Evolutionary conservation across 2,888 invertebrate genomes (phyloP).

Genomic region (Rhingia rostrata): DNA sequence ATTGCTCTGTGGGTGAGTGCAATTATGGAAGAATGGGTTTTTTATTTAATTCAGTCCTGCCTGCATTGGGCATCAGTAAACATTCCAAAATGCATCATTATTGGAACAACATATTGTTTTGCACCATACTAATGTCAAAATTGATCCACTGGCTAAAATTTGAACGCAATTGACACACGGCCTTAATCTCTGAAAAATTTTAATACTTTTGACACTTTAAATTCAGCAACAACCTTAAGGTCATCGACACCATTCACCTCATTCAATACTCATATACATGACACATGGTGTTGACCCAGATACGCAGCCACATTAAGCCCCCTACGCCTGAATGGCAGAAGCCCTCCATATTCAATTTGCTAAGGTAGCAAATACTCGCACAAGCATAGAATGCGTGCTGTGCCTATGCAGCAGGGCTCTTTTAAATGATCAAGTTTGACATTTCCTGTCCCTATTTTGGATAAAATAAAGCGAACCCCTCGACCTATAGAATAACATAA

Average conservation of each 20-base stretch:
- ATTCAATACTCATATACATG: neutral
- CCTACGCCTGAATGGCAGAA: conserved; percentile 43
- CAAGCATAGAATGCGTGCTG: conserved; percentile 22
- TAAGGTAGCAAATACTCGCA: too few species aligned
- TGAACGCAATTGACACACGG: too few species aligned
- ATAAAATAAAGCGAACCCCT: conserved; percentile 52
- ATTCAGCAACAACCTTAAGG: neutral
- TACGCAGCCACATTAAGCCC: conserved; percentile 56
- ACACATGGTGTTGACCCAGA: conserved; percentile 47
- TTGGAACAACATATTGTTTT: too few species aligned
- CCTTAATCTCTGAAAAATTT: too few species aligned
- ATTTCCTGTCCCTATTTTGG: conserved; percentile 67
- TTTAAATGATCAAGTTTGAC: conserved; percentile 66
- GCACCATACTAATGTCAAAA: too few species aligned
- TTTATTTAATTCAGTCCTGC: too few species aligned
- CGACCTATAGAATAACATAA: conserved; percentile 10
- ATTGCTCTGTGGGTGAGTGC: too few species aligned
- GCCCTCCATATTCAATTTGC: conserved; percentile 59
- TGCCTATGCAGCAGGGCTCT: conserved; percentile 15
- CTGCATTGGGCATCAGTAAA: too few species aligned
- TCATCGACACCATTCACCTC: neutral
- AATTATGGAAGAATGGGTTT: too few species aligned
- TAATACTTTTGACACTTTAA: neutral
- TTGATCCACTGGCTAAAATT: too few species aligned
- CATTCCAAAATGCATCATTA: too few species aligned